Evolutionary conservation across 2,888 invertebrate genomes (phyloP).

Genomic region (Encarsia formosa): DNA sequence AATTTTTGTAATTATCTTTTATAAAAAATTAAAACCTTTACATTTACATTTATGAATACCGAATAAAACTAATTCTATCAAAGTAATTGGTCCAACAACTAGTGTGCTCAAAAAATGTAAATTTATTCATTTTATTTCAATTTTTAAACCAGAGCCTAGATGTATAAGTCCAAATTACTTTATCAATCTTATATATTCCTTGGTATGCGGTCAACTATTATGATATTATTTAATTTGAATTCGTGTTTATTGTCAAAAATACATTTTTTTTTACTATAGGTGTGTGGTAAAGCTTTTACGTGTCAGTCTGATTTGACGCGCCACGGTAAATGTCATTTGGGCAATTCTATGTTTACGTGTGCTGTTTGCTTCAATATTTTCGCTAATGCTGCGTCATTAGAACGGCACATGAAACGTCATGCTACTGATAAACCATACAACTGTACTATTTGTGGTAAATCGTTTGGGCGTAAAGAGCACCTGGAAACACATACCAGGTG

Average conservation of each 20-base stretch:
- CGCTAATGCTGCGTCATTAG: conserved; percentile 63
- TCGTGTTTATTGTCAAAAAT: neutral
- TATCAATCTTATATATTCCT: no score
- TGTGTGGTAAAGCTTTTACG: conserved; percentile 79
- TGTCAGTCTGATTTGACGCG: conserved; percentile 74
- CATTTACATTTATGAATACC: no score
- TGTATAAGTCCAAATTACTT: no score
- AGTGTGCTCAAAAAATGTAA: no score
- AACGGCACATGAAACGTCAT: conserved; percentile 76
- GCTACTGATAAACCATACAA: conserved; percentile 81
- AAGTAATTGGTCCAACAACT: no score
- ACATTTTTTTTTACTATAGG: conserved; percentile 54
- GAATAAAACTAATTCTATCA: no score
- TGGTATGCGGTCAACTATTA: no score
- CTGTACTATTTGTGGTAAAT: conserved; percentile 80
- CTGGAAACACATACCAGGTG: conserved; percentile 79
- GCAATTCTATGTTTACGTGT: conserved; percentile 72
- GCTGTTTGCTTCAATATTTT: conserved; percentile 71
- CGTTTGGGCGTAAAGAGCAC: conserved; percentile 83
- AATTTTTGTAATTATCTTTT: no score
- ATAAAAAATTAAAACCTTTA: no score
- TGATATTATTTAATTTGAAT: no score
- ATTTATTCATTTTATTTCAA: no score
- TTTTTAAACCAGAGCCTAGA: no score
- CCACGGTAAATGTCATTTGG: conserved; percentile 81